Conservation (phyloP, 2,113 vertebrate genomes). For the Thalassarche chlororhynchos region DNA sequence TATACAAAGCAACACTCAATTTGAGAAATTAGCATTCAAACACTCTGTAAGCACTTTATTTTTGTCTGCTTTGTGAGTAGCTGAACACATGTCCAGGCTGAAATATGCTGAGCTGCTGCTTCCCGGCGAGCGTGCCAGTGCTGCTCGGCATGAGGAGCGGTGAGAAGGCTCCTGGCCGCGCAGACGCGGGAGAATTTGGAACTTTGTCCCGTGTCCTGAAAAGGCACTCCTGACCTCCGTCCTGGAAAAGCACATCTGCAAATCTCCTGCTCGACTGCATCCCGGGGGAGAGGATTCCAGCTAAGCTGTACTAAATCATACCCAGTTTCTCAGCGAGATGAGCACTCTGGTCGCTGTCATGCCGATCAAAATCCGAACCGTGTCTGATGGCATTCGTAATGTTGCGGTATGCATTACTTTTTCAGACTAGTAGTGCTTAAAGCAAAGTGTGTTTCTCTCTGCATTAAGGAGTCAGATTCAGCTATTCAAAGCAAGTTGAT, state of each 20-base stretch:
- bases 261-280: not conserved
- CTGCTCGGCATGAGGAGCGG: not conserved
- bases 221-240: not conserved
- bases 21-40: constrained; percentile 47
- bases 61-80: constrained; percentile 51
- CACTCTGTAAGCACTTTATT: constrained; percentile 37
- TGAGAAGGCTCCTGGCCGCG: not conserved
- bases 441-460: constrained; percentile 18
- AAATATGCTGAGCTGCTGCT: not conserved
- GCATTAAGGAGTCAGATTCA: constrained; percentile 27
- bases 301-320: not conserved
- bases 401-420: rapidly evolving
- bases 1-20: constrained; percentile 23
- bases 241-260: not conserved
- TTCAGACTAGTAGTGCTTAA: not conserved
- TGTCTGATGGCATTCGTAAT: not conserved
- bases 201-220: not conserved
- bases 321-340: not conserved
- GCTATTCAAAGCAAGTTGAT: constrained; percentile 61
- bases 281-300: not conserved
- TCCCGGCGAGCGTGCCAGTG: not conserved
- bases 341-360: not conserved
- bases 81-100: constrained; percentile 29
- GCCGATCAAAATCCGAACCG: not conserved
- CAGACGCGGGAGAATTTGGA: not conserved